Evolutionary conservation across 1,140 invertebrate genomes (phyloP).

Genomic region (Sycophila sp.): DNA sequence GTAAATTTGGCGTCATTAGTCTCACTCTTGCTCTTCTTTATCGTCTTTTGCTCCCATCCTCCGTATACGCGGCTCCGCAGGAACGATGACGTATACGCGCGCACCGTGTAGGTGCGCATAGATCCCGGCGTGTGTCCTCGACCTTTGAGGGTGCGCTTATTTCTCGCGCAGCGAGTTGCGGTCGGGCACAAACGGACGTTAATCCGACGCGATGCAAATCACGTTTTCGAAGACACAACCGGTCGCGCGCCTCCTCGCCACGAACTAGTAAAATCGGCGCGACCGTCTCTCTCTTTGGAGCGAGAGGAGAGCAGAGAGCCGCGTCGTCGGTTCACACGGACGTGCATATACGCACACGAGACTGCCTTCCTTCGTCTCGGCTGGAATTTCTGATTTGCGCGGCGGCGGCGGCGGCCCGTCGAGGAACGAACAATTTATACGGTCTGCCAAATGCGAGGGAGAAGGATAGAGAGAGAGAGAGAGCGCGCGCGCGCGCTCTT

Average conservation of each 20-base stretch:
- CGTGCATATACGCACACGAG: neutral
- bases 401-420: neutral
- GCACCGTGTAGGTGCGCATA: neutral
- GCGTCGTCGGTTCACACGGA: neutral
- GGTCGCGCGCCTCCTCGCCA: conserved; percentile 30
- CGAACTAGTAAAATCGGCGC: conserved; percentile 41
- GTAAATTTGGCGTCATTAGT: conserved; percentile 14
- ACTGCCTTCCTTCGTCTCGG: neutral
- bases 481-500: neutral
- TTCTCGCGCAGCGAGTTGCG: conserved; percentile 2
- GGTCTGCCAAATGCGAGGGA: conserved; percentile 25
- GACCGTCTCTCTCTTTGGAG: neutral
- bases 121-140: conserved; percentile 22
- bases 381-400: conserved; percentile 45
- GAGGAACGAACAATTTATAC: conserved; percentile 23
- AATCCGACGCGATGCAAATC: conserved; percentile 54
- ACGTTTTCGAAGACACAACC: conserved; percentile 43
- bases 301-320: neutral
- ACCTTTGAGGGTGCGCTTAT: conserved; percentile 46
- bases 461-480: neutral
- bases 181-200: conserved; percentile 43
- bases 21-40: neutral
- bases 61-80: neutral
- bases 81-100: neutral
- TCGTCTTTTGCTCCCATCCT: conserved; percentile 17